These are phyloP conservation scores for Dicrostonyx torquatus DNA, from an alignment of 2,797 vertebrate species.

Conservation along the genomic window DNA sequence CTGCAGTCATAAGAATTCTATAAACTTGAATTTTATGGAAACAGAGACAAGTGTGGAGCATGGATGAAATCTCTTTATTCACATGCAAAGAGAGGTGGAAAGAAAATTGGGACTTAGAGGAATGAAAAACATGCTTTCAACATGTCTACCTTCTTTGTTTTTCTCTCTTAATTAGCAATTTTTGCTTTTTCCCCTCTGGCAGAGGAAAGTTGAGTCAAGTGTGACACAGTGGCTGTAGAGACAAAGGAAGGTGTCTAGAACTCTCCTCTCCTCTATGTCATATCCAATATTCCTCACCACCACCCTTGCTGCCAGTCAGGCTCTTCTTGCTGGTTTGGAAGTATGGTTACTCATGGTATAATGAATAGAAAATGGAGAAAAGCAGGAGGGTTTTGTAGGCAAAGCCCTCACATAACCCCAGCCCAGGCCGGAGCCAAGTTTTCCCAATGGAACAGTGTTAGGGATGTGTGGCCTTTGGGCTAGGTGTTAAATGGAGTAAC, in stretches of 20 bases:
- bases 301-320: background rate
- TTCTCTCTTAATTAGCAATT: background rate
- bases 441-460: background rate
- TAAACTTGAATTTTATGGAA: conserved; percentile 37
- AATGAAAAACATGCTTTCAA: background rate
- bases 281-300: background rate
- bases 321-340: background rate
- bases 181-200: background rate
- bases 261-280: background rate
- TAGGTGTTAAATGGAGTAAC: background rate
- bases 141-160: conserved; percentile 2
- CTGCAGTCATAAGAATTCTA: background rate
- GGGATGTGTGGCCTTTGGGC: background rate
- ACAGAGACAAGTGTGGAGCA: background rate
- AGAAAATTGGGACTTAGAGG: background rate
- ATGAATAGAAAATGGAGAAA: background rate
- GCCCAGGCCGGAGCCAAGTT: background rate
- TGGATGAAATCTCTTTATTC: background rate
- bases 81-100: background rate
- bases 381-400: background rate
- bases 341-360: background rate
- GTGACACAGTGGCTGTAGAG: background rate
- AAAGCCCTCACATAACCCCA: background rate
- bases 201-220: conserved; percentile 23
- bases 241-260: conserved; percentile 20